phyloP scores from a whole-genome alignment of 1,140 invertebrate species.

The Nylanderia fulva region DNA sequence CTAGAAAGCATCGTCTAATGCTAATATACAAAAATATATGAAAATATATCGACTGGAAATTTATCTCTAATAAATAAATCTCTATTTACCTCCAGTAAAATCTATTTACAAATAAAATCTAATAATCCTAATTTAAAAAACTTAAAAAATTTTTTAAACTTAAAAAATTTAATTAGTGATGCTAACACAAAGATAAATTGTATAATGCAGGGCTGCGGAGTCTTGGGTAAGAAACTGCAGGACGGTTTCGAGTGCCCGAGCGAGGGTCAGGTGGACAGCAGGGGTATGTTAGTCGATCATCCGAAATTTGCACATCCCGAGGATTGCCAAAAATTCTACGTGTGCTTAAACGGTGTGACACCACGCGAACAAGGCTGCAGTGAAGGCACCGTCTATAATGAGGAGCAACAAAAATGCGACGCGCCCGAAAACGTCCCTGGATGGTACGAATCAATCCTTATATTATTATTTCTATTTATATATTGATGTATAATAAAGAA shows the following conservation, averaged over 20 bases:
- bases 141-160: no score
- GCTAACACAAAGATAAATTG: background rate
- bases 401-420: conserved; percentile 92
- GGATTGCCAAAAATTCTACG: conserved; percentile 96
- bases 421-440: conserved; percentile 94
- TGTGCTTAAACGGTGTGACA: conserved; percentile 94
- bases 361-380: conserved; percentile 94
- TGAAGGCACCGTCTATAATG: conserved; percentile 95
- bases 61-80: background rate
- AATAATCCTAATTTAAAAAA: no score
- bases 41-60: background rate
- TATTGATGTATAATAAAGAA: background rate
- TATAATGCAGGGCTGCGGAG: conserved; percentile 79
- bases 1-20: no score
- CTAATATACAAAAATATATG: background rate
- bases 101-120: no score
- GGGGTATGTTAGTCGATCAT: conserved; percentile 92
- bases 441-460: conserved; percentile 88
- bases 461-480: background rate
- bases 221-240: conserved; percentile 88
- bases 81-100: no score
- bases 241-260: conserved; percentile 95
- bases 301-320: conserved; percentile 95
- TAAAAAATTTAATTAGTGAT: no score
- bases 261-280: conserved; percentile 88